Base-by-base conservation (phyloP, 1,140 invertebrate species). In the Drosophila watanabei region DNA sequence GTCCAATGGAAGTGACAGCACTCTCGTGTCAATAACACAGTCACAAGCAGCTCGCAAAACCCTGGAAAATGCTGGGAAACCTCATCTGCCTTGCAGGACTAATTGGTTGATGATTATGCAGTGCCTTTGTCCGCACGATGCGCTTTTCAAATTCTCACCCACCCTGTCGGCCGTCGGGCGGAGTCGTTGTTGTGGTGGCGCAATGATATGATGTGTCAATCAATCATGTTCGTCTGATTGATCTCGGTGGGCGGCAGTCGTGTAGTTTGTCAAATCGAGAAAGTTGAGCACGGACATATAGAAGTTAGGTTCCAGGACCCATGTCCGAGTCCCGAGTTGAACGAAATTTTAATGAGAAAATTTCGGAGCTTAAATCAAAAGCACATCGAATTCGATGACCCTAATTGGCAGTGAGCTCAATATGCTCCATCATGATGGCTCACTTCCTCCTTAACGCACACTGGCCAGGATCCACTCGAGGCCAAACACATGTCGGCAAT, bases 401-500 rank as follows among this genome's bases (percentile, higher is more conserved):
- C 33, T 63, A 75, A 75, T 75, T 75, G 58, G 70, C 48, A 76
- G 69, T 41, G 49, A 73, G 43, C 73, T 18, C 41, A 45, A 68
- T 68, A 62, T 71, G 52, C 66, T 63, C 45, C 75, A 79, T 79
- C 51, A 57, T 49, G 45, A 46, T n/a, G 75, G 35, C 65, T 77
- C 63, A 75, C 56, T 77, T 73, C 68, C 60, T 73, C 63, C 60
- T 76, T 58, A 64, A 54, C 75, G 68, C 69, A 72, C 65, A 58
- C 45, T 84, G 65, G 65, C 48, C 41, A 39, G 57, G 51, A 58
- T 78, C 73, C 80, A 80, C 84, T 87, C 71, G 80, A 78, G 82
- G 72, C 64, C 60, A 68, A 83, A 61, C 84, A 80, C 87, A 88
- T 88, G 84, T 77, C 79, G 52, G 68, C 75, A 79, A 87, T 82